Evolutionary conservation across 2,888 invertebrate genomes (phyloP).

Genomic region (Limnephilus rhombicus): DNA sequence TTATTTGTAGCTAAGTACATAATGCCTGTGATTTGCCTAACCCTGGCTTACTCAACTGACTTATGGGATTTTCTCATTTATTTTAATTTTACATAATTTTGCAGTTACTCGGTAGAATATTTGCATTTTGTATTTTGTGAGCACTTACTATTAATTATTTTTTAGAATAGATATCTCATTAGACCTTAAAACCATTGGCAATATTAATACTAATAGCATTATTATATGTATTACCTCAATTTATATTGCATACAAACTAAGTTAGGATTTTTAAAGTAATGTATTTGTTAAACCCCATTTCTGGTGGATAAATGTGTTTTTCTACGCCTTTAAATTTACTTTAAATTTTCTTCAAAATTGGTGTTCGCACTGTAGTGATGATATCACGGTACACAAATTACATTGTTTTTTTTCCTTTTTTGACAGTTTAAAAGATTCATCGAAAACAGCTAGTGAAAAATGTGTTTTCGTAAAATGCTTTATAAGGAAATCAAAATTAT

Average conservation of each 20-base stretch:
- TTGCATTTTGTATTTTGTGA: neutral
- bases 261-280: neutral
- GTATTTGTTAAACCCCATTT: neutral
- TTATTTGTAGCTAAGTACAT: constrained; percentile 24
- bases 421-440: neutral
- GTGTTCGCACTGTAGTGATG: neutral
- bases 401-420: neutral
- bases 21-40: constrained; percentile 45
- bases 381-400: neutral
- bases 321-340: too few species aligned
- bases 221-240: neutral
- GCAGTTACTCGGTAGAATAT: neutral
- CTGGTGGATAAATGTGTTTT: too few species aligned
- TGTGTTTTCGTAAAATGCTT: neutral
- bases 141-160: neutral
- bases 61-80: neutral
- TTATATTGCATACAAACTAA: neutral
- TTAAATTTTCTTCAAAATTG: neutral
- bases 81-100: neutral
- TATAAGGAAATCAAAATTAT: neutral
- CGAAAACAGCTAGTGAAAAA: neutral
- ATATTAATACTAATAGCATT: neutral
- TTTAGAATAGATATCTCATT: neutral
- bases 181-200: neutral
- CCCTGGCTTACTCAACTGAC: neutral